Percentiles rank a stretch among this genome's conserved stretches.
Evolutionary conservation across 1,140 invertebrate species (phyloP).

Genomic region (Musca domestica): DNA sequence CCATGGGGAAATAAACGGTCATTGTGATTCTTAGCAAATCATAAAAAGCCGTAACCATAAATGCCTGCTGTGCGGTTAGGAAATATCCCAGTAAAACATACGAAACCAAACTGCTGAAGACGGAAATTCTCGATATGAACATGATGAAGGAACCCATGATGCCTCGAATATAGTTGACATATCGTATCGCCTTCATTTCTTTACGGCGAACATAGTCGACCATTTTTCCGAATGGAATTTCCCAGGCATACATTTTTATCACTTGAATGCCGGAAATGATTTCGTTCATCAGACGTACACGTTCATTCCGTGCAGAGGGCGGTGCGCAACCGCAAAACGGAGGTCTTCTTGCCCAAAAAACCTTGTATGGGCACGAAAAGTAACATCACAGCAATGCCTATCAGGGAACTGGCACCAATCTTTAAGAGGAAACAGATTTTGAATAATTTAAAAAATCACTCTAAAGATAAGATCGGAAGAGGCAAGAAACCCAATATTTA

Average conservation of each 20-base stretch:
- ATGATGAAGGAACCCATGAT: no score
- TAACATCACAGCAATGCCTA: conserved; percentile 78
- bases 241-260: conserved; percentile 92
- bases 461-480: background rate
- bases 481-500: conserved; percentile 22
- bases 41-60: conserved; percentile 70
- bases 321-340: no score
- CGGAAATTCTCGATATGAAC: conserved; percentile 58
- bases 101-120: conserved; percentile 67
- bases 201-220: conserved; percentile 60
- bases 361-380: no score
- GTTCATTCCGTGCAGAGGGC: no score
- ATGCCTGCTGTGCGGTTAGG: no score
- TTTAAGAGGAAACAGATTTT: conserved; percentile 33
- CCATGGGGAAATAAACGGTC: no score
- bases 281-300: no score
- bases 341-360: no score
- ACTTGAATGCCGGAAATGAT: no score
- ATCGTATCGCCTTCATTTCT: no score
- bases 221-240: conserved; percentile 71
- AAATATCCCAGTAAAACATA: conserved; percentile 67
- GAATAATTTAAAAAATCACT: background rate
- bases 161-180: no score
- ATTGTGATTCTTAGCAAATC: conserved; percentile 70
- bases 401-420: conserved; percentile 71